Evolutionary conservation across 2,113 vertebrate species (phyloP), one percentile per base, ranked within the genome.

Genomic region (Eidolon helvum): DNA sequence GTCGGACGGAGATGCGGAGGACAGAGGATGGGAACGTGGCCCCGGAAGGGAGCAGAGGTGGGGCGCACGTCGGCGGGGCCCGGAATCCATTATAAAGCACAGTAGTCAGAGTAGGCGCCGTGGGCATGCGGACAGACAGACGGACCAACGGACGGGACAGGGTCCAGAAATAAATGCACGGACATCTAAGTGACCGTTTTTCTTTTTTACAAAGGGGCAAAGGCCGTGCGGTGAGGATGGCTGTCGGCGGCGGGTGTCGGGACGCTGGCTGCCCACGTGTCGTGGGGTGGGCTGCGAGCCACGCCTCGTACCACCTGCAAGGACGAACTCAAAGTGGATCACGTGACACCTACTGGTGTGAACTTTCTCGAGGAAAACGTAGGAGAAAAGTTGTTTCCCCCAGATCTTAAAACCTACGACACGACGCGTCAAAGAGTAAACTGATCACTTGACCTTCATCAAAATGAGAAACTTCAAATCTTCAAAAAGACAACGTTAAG

Each of bases 131-230:
- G 45, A n/a, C 0, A 45, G 45, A n/a, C 0, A 1, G 61, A 7
- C 0, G 1, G 30, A 2, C 1, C 68, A 19, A 4, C 0, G 79
- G 1, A 38, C 19, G 30, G 77, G 59, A 14, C 11, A 24, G 65
- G 14, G 55, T 2, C 79, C 26, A 26, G 79, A 33, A 24, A 22
- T 7, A 38, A 50, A 84, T 30, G 4, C 40, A 10, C 24, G 4
- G 2, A 2, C 0, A 1, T 10, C 9, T 16, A 4, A 35, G 45
- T 10, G 45, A 38, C 53, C 2, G 6, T 21, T 4, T 11, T 24
- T 2, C 5, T 14, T 11, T 9, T 19, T 16, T 16, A 48, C 40
- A 35, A 22, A 7, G 66, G n/a, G 38, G 19, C 66, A 2, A 4
- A 35, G 43, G 15, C 28, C 24, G 2, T 0, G 1, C 65, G 0